Evolutionary conservation across 2,888 invertebrate genomes (phyloP).

Genomic region (Pegoplata infirma): DNA sequence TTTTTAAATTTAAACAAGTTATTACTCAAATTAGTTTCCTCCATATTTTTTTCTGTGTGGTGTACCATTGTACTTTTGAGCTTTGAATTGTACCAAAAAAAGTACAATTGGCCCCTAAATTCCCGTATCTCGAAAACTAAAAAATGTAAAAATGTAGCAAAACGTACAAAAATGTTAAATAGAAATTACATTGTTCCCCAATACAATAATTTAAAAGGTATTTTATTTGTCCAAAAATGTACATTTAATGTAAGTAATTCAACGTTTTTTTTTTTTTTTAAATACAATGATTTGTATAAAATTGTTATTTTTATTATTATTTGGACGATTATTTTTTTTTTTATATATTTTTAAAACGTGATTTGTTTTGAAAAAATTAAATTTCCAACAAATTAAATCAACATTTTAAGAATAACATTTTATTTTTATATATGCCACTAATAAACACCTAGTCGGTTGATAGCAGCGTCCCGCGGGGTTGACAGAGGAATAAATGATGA

Average conservation of each 20-base stretch:
- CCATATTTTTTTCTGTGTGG: too few species aligned
- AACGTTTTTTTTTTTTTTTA: slow-evolving; percentile 52
- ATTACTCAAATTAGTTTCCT: too few species aligned
- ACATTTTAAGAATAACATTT: slow-evolving; percentile 8
- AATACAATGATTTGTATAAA: slow-evolving; percentile 59
- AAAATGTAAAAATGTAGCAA: too few species aligned
- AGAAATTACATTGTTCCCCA: too few species aligned
- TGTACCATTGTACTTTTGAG: too few species aligned
- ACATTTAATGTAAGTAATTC: slow-evolving; percentile 54
- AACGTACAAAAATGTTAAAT: too few species aligned
- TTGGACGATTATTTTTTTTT: slow-evolving; percentile 19
- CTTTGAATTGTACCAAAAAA: too few species aligned
- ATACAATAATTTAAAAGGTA: slow-evolving; percentile 6
- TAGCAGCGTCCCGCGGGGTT: background rate
- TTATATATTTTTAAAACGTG: slow-evolving; percentile 42
- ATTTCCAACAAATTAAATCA: slow-evolving; percentile 23
- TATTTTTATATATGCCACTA: too few species aligned
- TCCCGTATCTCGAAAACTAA: too few species aligned
- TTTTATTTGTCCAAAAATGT: slow-evolving; percentile 26
- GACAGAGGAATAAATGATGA: background rate
- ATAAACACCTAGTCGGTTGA: slow-evolving; percentile 17
- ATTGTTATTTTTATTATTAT: slow-evolving; percentile 23
- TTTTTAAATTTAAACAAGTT: too few species aligned
- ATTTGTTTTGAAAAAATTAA: slow-evolving; percentile 48
- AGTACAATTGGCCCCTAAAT: too few species aligned